Evolutionary conservation across 2,113 vertebrate genomes (phyloP).

Genomic region (Platichthys stellatus): DNA sequence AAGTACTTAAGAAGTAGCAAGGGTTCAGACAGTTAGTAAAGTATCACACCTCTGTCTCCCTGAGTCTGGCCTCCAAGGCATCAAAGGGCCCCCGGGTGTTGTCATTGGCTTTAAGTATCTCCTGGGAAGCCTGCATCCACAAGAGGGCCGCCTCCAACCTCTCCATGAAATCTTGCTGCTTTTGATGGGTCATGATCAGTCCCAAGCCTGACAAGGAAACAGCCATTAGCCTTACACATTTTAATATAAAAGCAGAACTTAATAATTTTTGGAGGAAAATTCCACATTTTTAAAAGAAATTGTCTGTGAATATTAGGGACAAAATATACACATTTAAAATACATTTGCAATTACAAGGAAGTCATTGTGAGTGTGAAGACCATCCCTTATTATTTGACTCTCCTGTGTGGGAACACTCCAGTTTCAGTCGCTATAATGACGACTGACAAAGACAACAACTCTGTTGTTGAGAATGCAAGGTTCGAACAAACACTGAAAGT

Average conservation of each 20-base stretch:
- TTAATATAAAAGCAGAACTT: neutral
- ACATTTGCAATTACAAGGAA: too few relatives aligned
- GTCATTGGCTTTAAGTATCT: conserved; percentile 88
- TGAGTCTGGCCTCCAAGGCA: conserved; percentile 89
- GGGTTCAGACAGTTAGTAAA: neutral
- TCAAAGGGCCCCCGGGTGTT: conserved; percentile 90
- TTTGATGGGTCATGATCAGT: conserved; percentile 88
- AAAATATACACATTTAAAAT: too few relatives aligned
- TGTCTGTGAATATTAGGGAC: neutral
- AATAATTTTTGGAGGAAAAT: neutral
- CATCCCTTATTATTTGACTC: too few relatives aligned
- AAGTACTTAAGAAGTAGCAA: neutral
- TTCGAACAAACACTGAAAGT: too few relatives aligned
- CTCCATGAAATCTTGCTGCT: conserved; percentile 88
- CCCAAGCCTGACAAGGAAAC: conserved; percentile 11
- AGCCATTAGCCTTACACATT: neutral
- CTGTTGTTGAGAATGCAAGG: too few relatives aligned
- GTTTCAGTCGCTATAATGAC: too few relatives aligned
- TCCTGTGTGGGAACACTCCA: too few relatives aligned
- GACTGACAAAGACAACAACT: too few relatives aligned
- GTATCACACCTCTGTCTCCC: conserved; percentile 89
- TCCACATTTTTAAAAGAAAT: neutral
- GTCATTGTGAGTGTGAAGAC: too few relatives aligned
- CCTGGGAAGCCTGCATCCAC: conserved; percentile 91
- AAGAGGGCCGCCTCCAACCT: conserved; percentile 85